Conservation (phyloP, 2,113 vertebrate species). For the Oxygymnocypris stewartii region DNA sequence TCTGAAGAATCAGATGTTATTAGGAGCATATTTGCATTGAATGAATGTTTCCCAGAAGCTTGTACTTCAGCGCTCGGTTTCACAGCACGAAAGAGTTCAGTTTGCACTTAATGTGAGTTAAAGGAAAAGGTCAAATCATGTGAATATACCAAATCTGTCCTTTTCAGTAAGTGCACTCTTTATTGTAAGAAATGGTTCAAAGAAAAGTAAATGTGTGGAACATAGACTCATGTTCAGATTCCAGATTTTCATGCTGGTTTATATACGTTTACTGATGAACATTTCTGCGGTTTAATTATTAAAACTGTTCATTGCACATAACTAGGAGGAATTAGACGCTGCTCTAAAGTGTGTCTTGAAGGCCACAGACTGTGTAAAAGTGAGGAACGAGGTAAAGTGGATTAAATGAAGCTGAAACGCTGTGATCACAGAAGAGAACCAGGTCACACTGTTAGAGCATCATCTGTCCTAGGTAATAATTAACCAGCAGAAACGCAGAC, state of each 20-base stretch:
- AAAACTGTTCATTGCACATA: not conserved
- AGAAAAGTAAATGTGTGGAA: not conserved
- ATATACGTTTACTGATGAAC: too few species aligned
- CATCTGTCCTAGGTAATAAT: not conserved
- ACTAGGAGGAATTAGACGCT: not conserved
- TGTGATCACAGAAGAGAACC: not conserved
- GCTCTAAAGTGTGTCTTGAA: not conserved
- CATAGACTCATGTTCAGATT: too few species aligned
- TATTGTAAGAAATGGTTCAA: not conserved
- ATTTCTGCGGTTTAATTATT: not conserved
- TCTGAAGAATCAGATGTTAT: not conserved
- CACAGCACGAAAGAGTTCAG: not conserved
- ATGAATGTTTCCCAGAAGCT: constrained; percentile 21
- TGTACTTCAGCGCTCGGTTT: not conserved
- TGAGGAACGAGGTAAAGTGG: not conserved
- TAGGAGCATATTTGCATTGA: not conserved
- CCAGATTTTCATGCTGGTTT: constrained; percentile 4
- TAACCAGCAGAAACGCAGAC: not conserved
- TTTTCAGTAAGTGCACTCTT: not conserved
- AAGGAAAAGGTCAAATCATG: constrained; percentile 10
- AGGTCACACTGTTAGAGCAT: not conserved
- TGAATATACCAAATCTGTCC: not conserved
- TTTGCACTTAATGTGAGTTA: not conserved
- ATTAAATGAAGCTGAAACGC: not conserved
- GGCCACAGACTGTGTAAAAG: not conserved